Base-by-base conservation (phyloP, 2,888 invertebrate genomes). In the Chloroclysta siterata region DNA sequence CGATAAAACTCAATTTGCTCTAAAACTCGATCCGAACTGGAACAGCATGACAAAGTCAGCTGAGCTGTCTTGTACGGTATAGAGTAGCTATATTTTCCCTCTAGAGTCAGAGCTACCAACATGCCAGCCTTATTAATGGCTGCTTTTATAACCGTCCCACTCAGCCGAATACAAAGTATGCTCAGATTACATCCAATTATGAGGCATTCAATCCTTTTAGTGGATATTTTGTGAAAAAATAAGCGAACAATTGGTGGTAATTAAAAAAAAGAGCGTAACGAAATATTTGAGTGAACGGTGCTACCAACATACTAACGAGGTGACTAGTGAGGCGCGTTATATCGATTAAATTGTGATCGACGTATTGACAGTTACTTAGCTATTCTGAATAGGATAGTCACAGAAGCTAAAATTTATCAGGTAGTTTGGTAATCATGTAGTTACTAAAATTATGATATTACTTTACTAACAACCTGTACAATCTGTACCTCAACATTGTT, bases 121-220 rank as follows among this genome's bases (percentile, higher is more conserved):
- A 62, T 62, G 36, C 54, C 44, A 64, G 84, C 85, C 76, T 78
- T 81, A 81, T 82, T 83, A 87, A 87, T 86, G 81, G 82, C 84
- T 83, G 78, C 78, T 82, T 85, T 84, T 83, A 84, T 87, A 87
- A 84, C 85, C 85, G 83, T 82, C 78, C 82, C 80, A 85, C 80
- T 79, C 82, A 80, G 82, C 77, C 83, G 57, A 76, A 84, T 87
- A 87, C 90, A 89, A 91, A 89, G 87, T 88, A 84, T 80, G 82
- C 85, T 90, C 89, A 87, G 89, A 92, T 92, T 92, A 93, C 92
- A 90, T 84, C 90, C 92, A 93, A 93, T 93, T 93, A 93, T 90
- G 85, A 83, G 81, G 87, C 84, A 92, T 93, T 92, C 90, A 92
- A 88, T 87, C 86, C 89, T 87, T 90, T 88, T 87, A 79, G 79